A percentile compares a stretch with the other conserved stretches of the same genome.
Evolutionary conservation across 2,888 invertebrate species (phyloP).

Genomic region (Tetragonisca angustula): DNA sequence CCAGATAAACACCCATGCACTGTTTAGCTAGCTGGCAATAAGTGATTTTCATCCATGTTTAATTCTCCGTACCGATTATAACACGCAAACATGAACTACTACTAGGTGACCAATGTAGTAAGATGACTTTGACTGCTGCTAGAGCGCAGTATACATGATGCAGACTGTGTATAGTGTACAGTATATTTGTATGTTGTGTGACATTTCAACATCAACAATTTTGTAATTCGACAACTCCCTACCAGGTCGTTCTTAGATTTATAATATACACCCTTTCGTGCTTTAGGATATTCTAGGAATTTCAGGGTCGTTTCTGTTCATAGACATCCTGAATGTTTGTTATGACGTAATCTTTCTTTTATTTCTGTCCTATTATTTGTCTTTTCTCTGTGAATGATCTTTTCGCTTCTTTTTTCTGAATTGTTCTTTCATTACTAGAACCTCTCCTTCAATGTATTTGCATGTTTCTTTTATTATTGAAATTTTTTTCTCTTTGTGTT

Average conservation of each 20-base stretch:
- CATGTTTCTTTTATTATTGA: neutral
- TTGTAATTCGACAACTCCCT: neutral
- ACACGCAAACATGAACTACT: neutral
- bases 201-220: neutral
- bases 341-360: neutral
- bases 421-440: neutral
- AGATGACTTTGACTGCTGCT: neutral
- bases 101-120: neutral
- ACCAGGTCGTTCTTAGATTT: neutral
- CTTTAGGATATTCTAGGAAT: neutral
- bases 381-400: neutral
- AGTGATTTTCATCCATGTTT: conserved; percentile 42
- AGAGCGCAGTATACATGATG: neutral
- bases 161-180: neutral
- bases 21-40: conserved; percentile 13
- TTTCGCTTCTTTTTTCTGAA: neutral
- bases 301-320: neutral
- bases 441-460: neutral
- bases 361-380: neutral
- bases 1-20: conserved; percentile 57
- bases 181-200: neutral
- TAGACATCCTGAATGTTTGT: neutral
- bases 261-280: neutral
- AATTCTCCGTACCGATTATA: conserved; percentile 3
- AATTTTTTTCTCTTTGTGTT: neutral